phyloP scores from a whole-genome alignment of 2,888 invertebrate species.

The Automeris io region DNA sequence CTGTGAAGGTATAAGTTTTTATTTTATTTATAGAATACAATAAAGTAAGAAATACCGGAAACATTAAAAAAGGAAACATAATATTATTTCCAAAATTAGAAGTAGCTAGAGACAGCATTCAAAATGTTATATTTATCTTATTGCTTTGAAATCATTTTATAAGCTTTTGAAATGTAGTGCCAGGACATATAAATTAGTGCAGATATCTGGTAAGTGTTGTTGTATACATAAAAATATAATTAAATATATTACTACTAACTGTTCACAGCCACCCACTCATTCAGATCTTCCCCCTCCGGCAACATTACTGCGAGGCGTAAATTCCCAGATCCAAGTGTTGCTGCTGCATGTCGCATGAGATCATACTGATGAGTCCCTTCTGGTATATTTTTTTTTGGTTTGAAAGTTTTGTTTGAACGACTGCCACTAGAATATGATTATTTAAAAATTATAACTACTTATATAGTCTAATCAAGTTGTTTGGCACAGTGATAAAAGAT shows the following conservation, averaged over 20 bases:
- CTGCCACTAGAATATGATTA: constrained; percentile 79
- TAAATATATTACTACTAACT: constrained; percentile 90
- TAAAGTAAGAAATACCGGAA: no score
- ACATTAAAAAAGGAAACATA: no score
- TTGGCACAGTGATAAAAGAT: no score
- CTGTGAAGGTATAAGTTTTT: no score
- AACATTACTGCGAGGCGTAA: constrained; percentile 96
- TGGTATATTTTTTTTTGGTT: constrained; percentile 99
- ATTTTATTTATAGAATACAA: no score
- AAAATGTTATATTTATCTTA: not conserved
- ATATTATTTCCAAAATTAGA: no score
- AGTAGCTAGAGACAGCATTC: no score
- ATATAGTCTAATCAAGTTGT: no score
- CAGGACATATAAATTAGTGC: no score
- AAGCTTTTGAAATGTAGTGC: no score
- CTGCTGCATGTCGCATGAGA: constrained; percentile 99
- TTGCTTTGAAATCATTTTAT: not conserved
- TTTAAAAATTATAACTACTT: not conserved
- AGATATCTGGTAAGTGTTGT: not conserved
- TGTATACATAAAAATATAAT: not conserved
- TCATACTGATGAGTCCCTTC: constrained; percentile 99
- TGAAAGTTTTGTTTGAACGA: constrained; percentile 97
- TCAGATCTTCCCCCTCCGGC: constrained; percentile 98
- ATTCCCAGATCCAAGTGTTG: constrained; percentile 98
- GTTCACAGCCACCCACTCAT: constrained; percentile 99